These are phyloP conservation scores for Luidia sarsii DNA, from an alignment of 53 echinoderm and acorn worm species.

Conservation along the genomic window DNA sequence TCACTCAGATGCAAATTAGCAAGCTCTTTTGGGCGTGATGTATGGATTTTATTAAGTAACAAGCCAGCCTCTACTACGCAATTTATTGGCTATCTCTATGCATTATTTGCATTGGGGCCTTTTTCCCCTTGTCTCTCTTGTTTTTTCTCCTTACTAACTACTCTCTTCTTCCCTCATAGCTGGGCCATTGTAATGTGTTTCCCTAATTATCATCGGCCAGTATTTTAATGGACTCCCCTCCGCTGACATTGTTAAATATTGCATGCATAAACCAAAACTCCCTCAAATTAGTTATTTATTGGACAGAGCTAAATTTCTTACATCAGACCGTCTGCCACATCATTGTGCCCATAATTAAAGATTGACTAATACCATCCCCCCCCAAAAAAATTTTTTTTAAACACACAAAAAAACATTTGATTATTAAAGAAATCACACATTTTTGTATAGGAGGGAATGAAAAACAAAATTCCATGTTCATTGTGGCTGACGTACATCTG, in stretches of 20 bases:
- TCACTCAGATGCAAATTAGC: constrained; percentile 49
- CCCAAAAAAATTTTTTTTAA: too few species aligned
- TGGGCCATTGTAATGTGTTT: constrained; percentile 42
- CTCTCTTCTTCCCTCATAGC: background rate
- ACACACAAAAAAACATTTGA: too few species aligned
- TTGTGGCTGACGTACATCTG: too few species aligned
- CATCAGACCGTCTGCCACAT: too few species aligned
- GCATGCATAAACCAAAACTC: constrained; percentile 40
- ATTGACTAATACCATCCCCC: constrained; percentile 15
- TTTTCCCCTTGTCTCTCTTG: too few species aligned
- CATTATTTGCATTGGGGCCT: constrained; percentile 30
- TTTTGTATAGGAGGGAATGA: too few species aligned
- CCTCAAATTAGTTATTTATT: constrained; percentile 54
- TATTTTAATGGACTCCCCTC: constrained; percentile 33
- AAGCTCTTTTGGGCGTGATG: constrained; percentile 51
- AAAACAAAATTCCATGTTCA: too few species aligned
- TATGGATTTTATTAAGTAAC: constrained; percentile 58
- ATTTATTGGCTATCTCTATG: constrained; percentile 42
- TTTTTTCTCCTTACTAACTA: too few species aligned
- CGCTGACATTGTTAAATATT: constrained; percentile 18
- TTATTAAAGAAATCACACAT: too few species aligned
- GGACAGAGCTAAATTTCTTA: too few species aligned
- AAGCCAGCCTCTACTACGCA: background rate
- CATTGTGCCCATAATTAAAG: constrained; percentile 26
- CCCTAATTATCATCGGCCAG: constrained; percentile 22